phyloP scores from a whole-genome alignment of 2,113 vertebrate species.

The Trogon surrucura region DNA sequence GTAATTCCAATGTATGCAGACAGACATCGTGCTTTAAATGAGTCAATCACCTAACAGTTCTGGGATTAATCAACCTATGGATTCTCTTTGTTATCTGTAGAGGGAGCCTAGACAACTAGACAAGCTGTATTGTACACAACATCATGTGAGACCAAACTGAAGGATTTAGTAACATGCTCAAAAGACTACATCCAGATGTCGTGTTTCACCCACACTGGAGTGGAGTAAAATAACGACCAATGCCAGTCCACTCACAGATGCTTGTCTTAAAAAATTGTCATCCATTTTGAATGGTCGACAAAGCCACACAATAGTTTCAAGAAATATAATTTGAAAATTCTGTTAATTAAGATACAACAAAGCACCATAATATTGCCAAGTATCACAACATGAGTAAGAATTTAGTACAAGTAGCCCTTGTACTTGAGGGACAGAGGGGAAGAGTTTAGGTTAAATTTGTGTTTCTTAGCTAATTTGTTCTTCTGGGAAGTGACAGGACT shows the following conservation, averaged over 20 bases:
- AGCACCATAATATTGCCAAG: too few relatives aligned
- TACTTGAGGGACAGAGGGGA: neutral
- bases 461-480: neutral
- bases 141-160: neutral
- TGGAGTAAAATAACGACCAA: neutral
- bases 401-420: neutral
- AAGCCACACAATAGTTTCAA: neutral
- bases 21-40: neutral
- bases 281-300: neutral
- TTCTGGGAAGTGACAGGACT: neutral
- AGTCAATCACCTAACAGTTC: neutral
- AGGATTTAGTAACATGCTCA: neutral
- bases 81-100: constrained; percentile 7
- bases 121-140: neutral
- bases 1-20: neutral
- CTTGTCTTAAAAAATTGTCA: neutral
- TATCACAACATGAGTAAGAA: neutral
- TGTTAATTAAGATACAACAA: neutral
- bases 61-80: neutral
- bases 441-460: neutral
- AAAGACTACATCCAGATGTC: neutral
- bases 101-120: neutral
- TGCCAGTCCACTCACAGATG: neutral
- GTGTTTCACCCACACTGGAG: accelerated
- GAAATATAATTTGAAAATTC: neutral